Evolutionary conservation across 2,888 invertebrate species (phyloP).

Genomic region (Nomada hirtipes): DNA sequence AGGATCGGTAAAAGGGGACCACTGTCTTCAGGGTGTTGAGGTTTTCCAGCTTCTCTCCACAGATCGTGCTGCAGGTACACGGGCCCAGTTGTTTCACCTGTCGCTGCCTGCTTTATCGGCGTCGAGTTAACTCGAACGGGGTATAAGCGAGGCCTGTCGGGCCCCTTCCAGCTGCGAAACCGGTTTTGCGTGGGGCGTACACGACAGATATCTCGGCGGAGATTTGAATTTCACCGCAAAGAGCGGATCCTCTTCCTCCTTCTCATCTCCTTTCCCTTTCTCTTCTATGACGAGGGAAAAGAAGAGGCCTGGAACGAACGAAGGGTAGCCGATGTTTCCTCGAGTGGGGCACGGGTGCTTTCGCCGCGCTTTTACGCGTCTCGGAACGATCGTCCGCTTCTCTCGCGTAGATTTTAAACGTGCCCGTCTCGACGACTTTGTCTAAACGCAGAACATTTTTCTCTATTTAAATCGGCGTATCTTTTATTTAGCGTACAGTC

Average conservation of each 20-base stretch:
- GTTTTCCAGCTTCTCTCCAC: constrained; percentile 42
- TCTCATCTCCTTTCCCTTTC: constrained; percentile 58
- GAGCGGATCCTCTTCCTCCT: constrained; percentile 73
- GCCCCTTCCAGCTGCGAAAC: constrained; percentile 50
- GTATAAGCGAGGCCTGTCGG: constrained; percentile 35
- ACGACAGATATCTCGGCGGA: constrained; percentile 64
- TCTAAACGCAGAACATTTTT: neutral
- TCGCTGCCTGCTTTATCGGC: constrained; percentile 68
- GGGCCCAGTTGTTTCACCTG: constrained; percentile 11
- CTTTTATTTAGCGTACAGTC: neutral
- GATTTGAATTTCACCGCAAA: constrained; percentile 76
- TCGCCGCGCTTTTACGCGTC: constrained; percentile 53
- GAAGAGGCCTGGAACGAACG: constrained; percentile 59
- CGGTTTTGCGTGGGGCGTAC: constrained; percentile 66
- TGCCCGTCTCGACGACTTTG: constrained; percentile 25
- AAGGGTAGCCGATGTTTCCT: constrained; percentile 64
- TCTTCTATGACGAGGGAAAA: constrained; percentile 26
- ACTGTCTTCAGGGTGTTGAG: constrained; percentile 17
- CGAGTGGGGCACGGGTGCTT: constrained; percentile 31
- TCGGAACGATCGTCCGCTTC: constrained; percentile 55
- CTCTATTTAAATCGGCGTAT: neutral
- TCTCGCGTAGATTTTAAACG: constrained; percentile 30
- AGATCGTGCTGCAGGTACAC: constrained; percentile 65
- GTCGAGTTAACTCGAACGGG: constrained; percentile 62
- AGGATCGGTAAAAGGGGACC: constrained; percentile 48